Percentiles rank a stretch among this genome's conserved stretches.
These are phyloP conservation scores for Drosophila mojavensis DNA, from an alignment of 1,140 invertebrate genomes.

Conservation along the genomic window DNA sequence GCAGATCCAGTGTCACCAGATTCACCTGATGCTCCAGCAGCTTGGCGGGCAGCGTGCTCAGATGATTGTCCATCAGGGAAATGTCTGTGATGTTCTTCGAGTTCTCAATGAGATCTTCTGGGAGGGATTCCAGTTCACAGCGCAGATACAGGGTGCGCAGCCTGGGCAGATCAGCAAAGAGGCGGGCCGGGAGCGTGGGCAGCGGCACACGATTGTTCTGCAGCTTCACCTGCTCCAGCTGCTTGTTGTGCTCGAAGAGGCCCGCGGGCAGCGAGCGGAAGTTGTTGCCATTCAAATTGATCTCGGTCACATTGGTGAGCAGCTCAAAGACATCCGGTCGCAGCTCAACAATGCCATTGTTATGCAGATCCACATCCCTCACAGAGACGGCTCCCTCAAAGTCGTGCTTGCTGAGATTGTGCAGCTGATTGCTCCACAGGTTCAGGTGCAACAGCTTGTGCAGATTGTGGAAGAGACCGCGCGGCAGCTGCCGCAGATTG, in stretches of 20 bases:
- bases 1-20: conserved; percentile 85
- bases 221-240: conserved; percentile 85
- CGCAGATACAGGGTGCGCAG: conserved; percentile 85
- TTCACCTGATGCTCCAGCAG: conserved; percentile 86
- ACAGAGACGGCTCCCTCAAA: conserved; percentile 86
- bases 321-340: conserved; percentile 86
- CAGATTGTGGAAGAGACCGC: conserved; percentile 86
- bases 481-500: conserved; percentile 85
- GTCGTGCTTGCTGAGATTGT: conserved; percentile 85
- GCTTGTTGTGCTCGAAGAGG: conserved; percentile 85
- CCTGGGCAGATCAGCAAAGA: conserved; percentile 86
- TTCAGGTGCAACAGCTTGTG: conserved; percentile 86
- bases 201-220: conserved; percentile 86
- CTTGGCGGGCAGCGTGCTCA: conserved; percentile 85
- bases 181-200: conserved; percentile 85
- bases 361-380: conserved; percentile 86
- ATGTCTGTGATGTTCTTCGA: conserved; percentile 86
- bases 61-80: conserved; percentile 85
- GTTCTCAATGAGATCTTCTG: conserved; percentile 86
- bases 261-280: conserved; percentile 86
- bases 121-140: conserved; percentile 81
- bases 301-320: conserved; percentile 85
- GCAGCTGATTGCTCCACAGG: conserved; percentile 87
- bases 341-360: conserved; percentile 86
- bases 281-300: conserved; percentile 87